Base-by-base conservation (phyloP, 2,888 invertebrate genomes). In the Chaetogeoica ovagalla region DNA sequence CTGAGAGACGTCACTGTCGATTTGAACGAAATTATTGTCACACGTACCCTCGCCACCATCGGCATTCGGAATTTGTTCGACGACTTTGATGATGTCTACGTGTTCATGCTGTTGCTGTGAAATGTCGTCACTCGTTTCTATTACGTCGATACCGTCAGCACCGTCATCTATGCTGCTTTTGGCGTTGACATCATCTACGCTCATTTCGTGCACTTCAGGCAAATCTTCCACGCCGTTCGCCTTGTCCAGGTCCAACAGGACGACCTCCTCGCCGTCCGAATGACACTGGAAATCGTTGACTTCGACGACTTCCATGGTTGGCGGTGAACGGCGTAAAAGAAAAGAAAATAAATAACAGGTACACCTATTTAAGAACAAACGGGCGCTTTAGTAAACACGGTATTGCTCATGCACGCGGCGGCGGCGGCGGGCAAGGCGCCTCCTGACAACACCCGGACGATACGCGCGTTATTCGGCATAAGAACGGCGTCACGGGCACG, bases 221-320 rank as follows among this genome's bases (percentile, higher is more conserved):
- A 43, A 62, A 37, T 62, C 70, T 9, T 77, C 37, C 5, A 15
- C 17, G 6, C 21, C 39, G 23, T 79, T 79, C 3, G 63, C 23
- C 57, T 79, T 79, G 39, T 79, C 79, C 9, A 79, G 55, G 19
- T 79, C 71, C 23, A 79, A 23, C 57, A 79, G 15, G 0, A 79
- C 79, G 19, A 79, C 79, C 15, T 79, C 79, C 15, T 79, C 71
- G 19, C 43, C 79, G 63, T 71, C 71, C 23, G 79, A 71, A 43
- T 65, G 70, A 30, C 79, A 65, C 9, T 63, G 79, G 8, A 65
- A 65, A 63, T 71, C 71, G 13, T 43, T 71, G 9, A 63, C 79
- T 15, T 79, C 79, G 23, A 79, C 71, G 8, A 63, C 70, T 62
- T 79, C 79, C 79, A 79, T 79, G 17, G 5, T 13, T n/a, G 37